These are phyloP conservation scores for Caenorhabditis sp. DNA, from an alignment of 2,888 invertebrate species.

Conservation along the genomic window DNA sequence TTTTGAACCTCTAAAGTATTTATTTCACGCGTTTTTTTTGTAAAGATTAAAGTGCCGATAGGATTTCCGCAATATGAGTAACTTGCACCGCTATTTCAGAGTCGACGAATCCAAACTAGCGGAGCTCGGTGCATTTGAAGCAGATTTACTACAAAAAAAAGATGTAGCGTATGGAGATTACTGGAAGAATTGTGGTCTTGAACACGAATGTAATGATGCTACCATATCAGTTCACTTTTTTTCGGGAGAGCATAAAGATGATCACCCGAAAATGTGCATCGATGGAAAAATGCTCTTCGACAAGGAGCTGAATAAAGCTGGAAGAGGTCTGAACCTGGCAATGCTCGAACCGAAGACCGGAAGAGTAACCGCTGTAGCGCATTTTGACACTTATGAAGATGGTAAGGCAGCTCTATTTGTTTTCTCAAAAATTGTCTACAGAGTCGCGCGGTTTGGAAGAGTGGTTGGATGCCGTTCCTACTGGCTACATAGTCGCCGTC, in stretches of 20 bases:
- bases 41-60: too few relatives aligned
- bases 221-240: constrained; percentile 63
- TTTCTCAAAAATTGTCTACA: constrained; percentile 63
- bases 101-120: constrained; percentile 63
- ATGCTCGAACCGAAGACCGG: constrained; percentile 81
- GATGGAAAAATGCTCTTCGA: constrained; percentile 79
- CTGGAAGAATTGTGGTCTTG: constrained; percentile 63
- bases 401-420: constrained; percentile 75
- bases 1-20: too few relatives aligned
- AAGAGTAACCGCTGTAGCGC: constrained; percentile 80
- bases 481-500: constrained; percentile 82
- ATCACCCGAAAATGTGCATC: constrained; percentile 82
- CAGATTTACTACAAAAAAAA: constrained; percentile 24
- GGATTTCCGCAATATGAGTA: too few relatives aligned
- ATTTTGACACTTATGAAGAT: constrained; percentile 82
- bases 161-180: constrained; percentile 53
- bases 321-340: constrained; percentile 82
- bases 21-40: too few relatives aligned
- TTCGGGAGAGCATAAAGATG: constrained; percentile 81
- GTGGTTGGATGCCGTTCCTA: constrained; percentile 79
- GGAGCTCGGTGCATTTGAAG: constrained; percentile 52
- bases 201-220: constrained; percentile 51
- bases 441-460: constrained; percentile 81
- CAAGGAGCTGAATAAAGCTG: constrained; percentile 80
- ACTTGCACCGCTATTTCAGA: constrained; percentile 30